Conservation (phyloP, 1,140 invertebrate species). For the Oncopeltus fasciatus region DNA sequence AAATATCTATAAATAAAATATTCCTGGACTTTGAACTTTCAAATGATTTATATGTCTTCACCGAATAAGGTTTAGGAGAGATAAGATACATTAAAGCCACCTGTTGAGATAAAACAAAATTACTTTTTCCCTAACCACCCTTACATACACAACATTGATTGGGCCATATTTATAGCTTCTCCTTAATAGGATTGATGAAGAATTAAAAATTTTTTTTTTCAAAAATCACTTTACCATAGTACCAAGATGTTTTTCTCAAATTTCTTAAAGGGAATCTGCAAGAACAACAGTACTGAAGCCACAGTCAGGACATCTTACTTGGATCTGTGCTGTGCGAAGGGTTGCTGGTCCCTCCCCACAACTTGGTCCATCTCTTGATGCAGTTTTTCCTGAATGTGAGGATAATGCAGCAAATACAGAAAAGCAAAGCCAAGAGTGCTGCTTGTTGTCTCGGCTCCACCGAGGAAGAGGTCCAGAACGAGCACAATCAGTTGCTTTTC, state of each 20-base stretch:
- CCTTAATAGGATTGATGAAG: too few relatives aligned
- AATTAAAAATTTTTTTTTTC: too few relatives aligned
- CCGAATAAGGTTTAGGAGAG: too few relatives aligned
- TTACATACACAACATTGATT: too few relatives aligned
- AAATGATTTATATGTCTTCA: too few relatives aligned
- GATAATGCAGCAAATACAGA: conserved; percentile 46
- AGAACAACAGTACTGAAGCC: not conserved
- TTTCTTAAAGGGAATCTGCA: not conserved
- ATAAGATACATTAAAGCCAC: too few relatives aligned
- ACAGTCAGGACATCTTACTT: not conserved
- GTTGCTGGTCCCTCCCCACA: conserved; percentile 34
- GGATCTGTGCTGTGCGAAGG: not conserved
- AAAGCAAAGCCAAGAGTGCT: conserved; percentile 46
- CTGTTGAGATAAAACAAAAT: too few relatives aligned
- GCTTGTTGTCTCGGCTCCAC: conserved; percentile 52
- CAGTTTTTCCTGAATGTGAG: conserved; percentile 45
- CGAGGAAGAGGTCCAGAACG: conserved; percentile 53
- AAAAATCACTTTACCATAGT: not conserved
- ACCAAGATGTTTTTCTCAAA: not conserved
- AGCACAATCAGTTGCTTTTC: conserved; percentile 48
- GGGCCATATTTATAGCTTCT: too few relatives aligned
- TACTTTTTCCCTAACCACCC: too few relatives aligned
- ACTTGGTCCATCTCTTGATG: conserved; percentile 51
- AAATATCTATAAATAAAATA: too few relatives aligned
- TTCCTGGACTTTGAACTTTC: too few relatives aligned